Evolutionary conservation across 2,888 invertebrate genomes (phyloP).

Genomic region (Perizoma flavofasciatum): DNA sequence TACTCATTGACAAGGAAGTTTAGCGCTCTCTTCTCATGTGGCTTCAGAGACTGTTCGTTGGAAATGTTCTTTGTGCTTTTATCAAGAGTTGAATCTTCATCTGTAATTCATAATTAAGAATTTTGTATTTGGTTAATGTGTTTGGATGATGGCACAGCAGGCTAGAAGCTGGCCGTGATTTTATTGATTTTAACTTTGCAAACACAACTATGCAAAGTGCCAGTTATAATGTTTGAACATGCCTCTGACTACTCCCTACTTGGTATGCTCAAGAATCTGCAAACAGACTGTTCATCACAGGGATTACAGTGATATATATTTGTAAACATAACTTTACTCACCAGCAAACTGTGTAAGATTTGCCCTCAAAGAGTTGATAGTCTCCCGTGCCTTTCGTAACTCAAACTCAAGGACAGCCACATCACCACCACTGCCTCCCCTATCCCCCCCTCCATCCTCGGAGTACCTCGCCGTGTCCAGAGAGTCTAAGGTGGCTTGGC

Average conservation of each 20-base stretch:
- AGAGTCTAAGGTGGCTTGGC: conserved; percentile 94
- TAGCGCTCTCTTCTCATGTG: conserved; percentile 92
- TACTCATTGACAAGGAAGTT: conserved; percentile 96
- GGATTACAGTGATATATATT: neutral
- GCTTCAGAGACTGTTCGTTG: conserved; percentile 84
- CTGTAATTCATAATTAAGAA: conserved; percentile 48
- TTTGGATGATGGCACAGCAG: no score
- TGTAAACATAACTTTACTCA: conserved; percentile 40
- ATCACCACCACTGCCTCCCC: conserved; percentile 91
- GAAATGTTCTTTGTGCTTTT: conserved; percentile 63
- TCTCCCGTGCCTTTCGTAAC: conserved; percentile 93
- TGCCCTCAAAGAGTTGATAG: conserved; percentile 90
- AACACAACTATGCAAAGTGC: no score
- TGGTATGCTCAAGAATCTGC: no score
- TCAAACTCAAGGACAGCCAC: conserved; percentile 95
- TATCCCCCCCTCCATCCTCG: conserved; percentile 94
- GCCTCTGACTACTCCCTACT: no score
- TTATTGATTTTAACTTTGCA: no score
- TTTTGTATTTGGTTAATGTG: no score
- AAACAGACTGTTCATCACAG: no score
- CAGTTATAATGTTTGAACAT: no score
- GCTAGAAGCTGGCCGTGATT: no score
- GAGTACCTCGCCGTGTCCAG: conserved; percentile 93
- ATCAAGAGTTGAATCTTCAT: conserved; percentile 73
- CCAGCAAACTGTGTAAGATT: conserved; percentile 92